Percentiles rank a stretch among this genome's conserved stretches.
phyloP scores from a whole-genome alignment of 2,113 vertebrate genomes.

The Canis aureus region DNA sequence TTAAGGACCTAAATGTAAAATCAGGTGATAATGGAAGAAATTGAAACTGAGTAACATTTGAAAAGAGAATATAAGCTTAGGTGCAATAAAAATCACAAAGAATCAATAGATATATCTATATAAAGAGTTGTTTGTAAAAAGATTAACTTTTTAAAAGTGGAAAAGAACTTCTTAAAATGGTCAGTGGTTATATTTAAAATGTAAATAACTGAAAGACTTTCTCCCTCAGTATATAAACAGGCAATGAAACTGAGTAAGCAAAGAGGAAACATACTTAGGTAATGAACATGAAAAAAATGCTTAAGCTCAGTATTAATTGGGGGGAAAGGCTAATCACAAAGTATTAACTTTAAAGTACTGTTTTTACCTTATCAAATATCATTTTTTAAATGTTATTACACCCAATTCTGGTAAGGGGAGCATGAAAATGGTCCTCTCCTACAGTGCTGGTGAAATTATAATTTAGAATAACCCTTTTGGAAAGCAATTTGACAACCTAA shows the following conservation, averaged over 20 bases:
- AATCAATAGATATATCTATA: neutral
- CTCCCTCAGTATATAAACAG: neutral
- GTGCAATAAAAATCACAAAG: conserved; percentile 9
- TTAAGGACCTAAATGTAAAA: conserved; percentile 43
- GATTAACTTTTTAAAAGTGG: neutral
- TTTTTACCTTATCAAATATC: conserved; percentile 22
- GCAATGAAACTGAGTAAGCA: conserved; percentile 3
- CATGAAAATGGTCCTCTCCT: neutral
- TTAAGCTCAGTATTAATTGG: neutral
- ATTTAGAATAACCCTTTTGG: conserved; percentile 17
- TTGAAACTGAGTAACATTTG: neutral
- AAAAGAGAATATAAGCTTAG: conserved; percentile 36
- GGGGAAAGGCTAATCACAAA: neutral
- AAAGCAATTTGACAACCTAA: conserved; percentile 20
- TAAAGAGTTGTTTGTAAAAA: conserved; percentile 14
- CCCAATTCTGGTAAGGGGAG: neutral
- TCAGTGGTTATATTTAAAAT: conserved; percentile 33
- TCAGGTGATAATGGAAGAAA: neutral
- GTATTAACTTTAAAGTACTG: neutral
- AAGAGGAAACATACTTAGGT: neutral
- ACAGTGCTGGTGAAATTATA: neutral
- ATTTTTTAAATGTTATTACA: neutral
- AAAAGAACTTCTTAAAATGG: conserved; percentile 11
- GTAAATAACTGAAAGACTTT: neutral
- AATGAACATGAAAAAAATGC: neutral